Base-by-base conservation (phyloP, 1,140 invertebrate genomes). In the Tetragnatha versicolor region DNA sequence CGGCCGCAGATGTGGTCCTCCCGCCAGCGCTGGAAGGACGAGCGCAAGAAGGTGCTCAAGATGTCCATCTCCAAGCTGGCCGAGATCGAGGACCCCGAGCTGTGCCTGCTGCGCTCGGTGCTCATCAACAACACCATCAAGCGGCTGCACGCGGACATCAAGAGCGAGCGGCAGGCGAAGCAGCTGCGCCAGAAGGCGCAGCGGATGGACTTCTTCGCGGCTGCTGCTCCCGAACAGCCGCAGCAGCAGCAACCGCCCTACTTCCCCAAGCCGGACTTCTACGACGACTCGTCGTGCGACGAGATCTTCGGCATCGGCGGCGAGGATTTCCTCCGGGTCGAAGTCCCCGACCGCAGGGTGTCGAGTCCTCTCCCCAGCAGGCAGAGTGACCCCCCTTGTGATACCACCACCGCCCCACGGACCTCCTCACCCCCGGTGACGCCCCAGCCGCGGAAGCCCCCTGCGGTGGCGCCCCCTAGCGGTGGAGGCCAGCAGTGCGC, bases 61-160 rank as follows among this genome's bases (percentile, higher is more conserved):
- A 91, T 96, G 79, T 95, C 93, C 81, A 90, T 94, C 22, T 91
- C 91, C 82, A 96, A 96, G 85, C 85, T 96, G 80, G 91, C 93
- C 81, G 91, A 92, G 76, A 96, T 96, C 83, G 94, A 96, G 83
- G 94, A 96, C 82, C 93, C 94, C 0, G 94, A 95, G 83, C 90
- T 91, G 17, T 94, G 93, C 83, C 86, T 96, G 3, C 89, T 93
- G 20, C 88, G 94, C 61, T 94, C 93, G 35, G 94, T 96, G 3
- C 90, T 95, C 81, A 95, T 96, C 82, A 96, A 95, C 85, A 97
- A 97, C 84, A 95, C 93, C 0, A 91, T 95, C 84, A 93, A 92
- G 84, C 89, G 92, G 65, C 87, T 97, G 60, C 94, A 94, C 12
- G 20, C 33, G 17, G 81, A 82, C 25, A 81, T 82, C 27, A 51